phyloP scores from a whole-genome alignment of 2,797 vertebrate species.

The Aplochiton taeniatus region DNA sequence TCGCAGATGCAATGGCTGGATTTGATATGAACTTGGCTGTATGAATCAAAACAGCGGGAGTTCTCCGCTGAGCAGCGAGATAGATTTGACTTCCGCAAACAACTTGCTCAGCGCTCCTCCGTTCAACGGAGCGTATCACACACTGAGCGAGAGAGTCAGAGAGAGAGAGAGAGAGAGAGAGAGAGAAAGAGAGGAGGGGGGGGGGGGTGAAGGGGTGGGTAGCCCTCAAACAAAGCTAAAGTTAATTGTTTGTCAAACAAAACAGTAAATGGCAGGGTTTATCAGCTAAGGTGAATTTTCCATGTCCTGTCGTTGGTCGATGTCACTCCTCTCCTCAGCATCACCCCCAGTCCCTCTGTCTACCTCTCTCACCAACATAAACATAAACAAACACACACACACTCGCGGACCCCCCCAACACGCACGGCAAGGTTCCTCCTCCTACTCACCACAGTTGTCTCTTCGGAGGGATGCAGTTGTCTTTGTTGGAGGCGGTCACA shows the following conservation, averaged over 20 bases:
- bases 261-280: conserved; percentile 22
- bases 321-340: conserved; percentile 5
- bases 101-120: not conserved
- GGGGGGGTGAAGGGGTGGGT: not conserved
- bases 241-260: conserved; percentile 28
- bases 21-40: not conserved
- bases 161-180: not conserved
- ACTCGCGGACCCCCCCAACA: not conserved
- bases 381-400: not conserved
- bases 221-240: conserved; percentile 26
- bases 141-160: conserved; percentile 2
- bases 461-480: conserved; percentile 90
- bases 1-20: too few relatives aligned
- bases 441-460: conserved; percentile 95
- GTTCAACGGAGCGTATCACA: conserved; percentile 3
- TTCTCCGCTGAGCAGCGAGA: not conserved
- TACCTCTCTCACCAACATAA: too few relatives aligned
- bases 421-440: not conserved
- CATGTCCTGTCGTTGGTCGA: too few relatives aligned
- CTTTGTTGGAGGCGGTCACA: conserved; percentile 98
- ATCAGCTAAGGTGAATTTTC: not conserved
- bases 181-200: not conserved
- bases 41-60: not conserved
- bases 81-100: conserved; percentile 18
- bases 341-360: conserved; percentile 1